Percentiles rank a stretch among this genome's conserved stretches.
phyloP scores from a whole-genome alignment of 2,888 invertebrate species.

The Ichneumon xanthorius region DNA sequence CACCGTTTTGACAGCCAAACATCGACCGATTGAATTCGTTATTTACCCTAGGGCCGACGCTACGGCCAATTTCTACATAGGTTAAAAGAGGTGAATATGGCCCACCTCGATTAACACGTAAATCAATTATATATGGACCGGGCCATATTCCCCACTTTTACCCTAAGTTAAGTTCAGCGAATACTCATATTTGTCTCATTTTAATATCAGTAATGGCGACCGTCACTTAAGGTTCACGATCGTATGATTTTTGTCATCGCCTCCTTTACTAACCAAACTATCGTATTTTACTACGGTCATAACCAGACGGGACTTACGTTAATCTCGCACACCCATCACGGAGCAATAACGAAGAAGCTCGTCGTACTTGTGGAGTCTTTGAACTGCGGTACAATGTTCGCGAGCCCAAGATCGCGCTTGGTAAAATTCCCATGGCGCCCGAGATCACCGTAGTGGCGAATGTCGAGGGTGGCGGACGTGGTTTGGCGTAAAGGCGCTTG shows the following conservation, averaged over 20 bases:
- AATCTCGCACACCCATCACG: slow-evolving; percentile 24
- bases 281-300: background rate
- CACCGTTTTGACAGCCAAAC: too few relatives aligned
- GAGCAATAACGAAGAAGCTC: slow-evolving; percentile 14
- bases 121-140: too few relatives aligned
- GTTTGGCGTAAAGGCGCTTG: background rate
- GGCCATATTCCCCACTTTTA: too few relatives aligned
- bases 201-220: too few relatives aligned
- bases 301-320: background rate
- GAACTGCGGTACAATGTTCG: slow-evolving; percentile 9
- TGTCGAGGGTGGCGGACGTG: slow-evolving; percentile 2
- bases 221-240: background rate
- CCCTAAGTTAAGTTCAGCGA: too few relatives aligned
- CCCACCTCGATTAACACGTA: too few relatives aligned
- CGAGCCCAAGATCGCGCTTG: slow-evolving; percentile 24
- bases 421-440: slow-evolving; percentile 34
- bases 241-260: background rate
- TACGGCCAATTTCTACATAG: too few relatives aligned
- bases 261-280: background rate
- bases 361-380: slow-evolving; percentile 7
- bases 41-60: too few relatives aligned
- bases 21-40: too few relatives aligned
- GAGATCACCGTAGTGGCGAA: slow-evolving; percentile 21
- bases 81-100: too few relatives aligned
- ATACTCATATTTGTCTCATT: too few relatives aligned